A percentile compares a stretch with the other conserved stretches of the same genome.
Evolutionary conservation across 2,113 vertebrate species (phyloP).

Genomic region (Vidua macroura): DNA sequence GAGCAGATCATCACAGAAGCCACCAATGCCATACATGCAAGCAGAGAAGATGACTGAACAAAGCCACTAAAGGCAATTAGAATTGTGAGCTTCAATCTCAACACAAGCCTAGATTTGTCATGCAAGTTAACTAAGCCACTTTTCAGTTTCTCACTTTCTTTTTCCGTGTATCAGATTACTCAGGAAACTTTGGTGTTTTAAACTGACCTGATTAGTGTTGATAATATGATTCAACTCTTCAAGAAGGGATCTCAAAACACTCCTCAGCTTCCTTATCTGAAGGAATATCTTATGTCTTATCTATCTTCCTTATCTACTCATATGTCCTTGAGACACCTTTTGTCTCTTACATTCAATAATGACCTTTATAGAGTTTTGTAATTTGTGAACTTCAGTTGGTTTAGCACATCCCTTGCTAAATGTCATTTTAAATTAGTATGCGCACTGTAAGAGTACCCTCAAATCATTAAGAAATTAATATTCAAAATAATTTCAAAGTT

Average conservation of each 20-base stretch:
- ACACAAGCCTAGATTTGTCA: neutral
- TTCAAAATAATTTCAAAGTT: conserved; percentile 14
- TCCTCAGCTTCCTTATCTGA: neutral
- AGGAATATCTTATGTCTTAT: neutral
- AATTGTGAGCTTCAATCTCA: neutral
- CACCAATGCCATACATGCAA: neutral
- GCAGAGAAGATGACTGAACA: neutral
- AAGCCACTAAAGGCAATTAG: neutral
- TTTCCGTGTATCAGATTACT: neutral
- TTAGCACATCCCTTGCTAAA: conserved; percentile 15
- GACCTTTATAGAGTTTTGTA: neutral
- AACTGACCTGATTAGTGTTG: neutral
- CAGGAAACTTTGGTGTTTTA: neutral
- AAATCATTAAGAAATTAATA: conserved; percentile 21
- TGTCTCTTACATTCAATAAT: neutral
- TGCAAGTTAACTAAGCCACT: neutral
- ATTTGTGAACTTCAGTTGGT: neutral
- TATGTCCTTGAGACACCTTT: neutral
- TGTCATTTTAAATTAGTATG: conserved; percentile 39
- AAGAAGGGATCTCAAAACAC: neutral
- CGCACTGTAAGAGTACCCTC: neutral
- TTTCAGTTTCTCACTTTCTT: neutral
- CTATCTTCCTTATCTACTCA: too few species aligned
- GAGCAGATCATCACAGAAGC: neutral
- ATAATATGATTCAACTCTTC: neutral